A percentile compares a stretch with the other conserved stretches of the same genome.
Evolutionary conservation across 2,113 vertebrate species (phyloP).

Genomic region (Megaceryle maxima): DNA sequence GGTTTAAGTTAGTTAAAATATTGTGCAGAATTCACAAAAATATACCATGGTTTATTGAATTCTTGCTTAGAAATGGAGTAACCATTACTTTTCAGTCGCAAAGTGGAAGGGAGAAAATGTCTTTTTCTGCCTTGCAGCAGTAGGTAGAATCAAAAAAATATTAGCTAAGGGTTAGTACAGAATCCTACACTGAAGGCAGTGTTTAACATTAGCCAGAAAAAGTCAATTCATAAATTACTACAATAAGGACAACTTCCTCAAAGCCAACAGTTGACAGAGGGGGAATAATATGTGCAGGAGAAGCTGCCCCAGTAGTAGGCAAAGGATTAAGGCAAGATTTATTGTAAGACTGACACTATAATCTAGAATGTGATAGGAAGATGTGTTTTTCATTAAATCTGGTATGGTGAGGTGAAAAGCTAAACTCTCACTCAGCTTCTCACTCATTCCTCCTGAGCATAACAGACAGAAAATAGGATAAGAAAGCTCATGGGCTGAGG

Average conservation of each 20-base stretch:
- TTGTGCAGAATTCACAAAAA: not conserved
- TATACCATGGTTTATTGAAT: not conserved
- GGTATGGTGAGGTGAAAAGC: not conserved
- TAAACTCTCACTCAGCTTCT: not conserved
- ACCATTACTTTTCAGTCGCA: not conserved
- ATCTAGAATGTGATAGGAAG: not conserved
- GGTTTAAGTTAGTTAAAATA: not conserved
- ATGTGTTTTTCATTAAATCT: not conserved
- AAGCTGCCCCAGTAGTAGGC: not conserved
- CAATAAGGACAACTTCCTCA: not conserved
- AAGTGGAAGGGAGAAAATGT: not conserved
- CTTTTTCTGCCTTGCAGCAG: not conserved
- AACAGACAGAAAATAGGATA: not conserved
- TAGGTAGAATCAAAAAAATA: not conserved
- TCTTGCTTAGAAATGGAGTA: not conserved
- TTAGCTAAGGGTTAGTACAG: not conserved
- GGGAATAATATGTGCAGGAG: not conserved
- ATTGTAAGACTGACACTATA: not conserved
- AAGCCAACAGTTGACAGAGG: not conserved
- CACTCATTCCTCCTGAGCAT: not conserved
- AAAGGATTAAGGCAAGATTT: not conserved
- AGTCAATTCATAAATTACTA: not conserved
- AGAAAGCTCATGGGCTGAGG: not conserved
- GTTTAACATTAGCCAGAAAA: not conserved
- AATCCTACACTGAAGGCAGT: not conserved